Evolutionary conservation across 64 coral and sea anemone genomes (phyloP), one percentile per base, ranked within the genome.

Genomic region (Astreopora myriophthalma): DNA sequence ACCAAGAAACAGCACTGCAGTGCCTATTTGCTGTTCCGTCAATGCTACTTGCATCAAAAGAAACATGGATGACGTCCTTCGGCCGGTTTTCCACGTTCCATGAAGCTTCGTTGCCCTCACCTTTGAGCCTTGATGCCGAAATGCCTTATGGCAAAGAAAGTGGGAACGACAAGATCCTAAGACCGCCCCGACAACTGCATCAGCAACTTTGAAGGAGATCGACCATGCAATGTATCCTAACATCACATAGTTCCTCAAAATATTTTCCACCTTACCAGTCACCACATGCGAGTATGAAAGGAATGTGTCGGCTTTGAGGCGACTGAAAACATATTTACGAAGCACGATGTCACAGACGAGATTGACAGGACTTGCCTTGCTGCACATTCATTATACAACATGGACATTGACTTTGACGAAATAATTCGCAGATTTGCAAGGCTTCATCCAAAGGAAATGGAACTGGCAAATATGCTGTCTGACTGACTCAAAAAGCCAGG

Each of bases 71-170:
- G 91, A 93, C 73, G 83, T 93, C 91, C 83, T 86, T 93, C 87
- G 91, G 87, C 83, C 91, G 73, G 83, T 93, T 93, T 93, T 93
- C 72, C 86, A 87, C 83, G 91, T 93, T 93, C 86, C 91, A 93
- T 93, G 91, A 93, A 93, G 91, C 86, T 87, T 93, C 82, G 73
- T 93, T 93, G 91, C 91, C 82, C 71, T 93, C 91, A 82, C 82
- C 91, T 93, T 93, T 93, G 86, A 93, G 91, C 91, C 91, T 93
- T 86, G 91, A 93, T 93, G 91, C 91, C 82, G 91, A 93, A 82
- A 93, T 87, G 91, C 91, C 79, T 93, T 93, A 93, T 92, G 90
- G 80, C 74, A 77, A 77, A 93, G 91, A 93, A 87, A 93, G 91
- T 93, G 91, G 91, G 91, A 93, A 93, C 91, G 91, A 93, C 86